phyloP scores from a whole-genome alignment of 1,140 invertebrate species.

The Dendroctonus ponderosae region DNA sequence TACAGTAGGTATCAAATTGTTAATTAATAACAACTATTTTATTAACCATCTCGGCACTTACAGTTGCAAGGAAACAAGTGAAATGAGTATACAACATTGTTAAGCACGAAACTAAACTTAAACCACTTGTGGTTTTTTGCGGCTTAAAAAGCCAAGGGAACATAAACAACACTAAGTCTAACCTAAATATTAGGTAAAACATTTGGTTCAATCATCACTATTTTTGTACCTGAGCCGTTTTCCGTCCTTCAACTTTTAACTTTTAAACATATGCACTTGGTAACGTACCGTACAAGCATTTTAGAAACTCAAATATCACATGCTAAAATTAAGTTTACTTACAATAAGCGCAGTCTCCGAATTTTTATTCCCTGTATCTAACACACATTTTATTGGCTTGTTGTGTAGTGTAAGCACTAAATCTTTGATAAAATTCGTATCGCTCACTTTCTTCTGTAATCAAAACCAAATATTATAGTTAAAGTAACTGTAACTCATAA shows the following conservation, averaged over 20 bases:
- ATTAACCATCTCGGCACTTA: conserved; percentile 39
- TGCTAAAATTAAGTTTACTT: background rate
- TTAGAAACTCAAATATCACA: no score
- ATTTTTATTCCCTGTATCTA: no score
- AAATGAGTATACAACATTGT: conserved; percentile 34
- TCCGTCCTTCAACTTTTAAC: background rate
- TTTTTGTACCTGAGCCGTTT: conserved; percentile 27
- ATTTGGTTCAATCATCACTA: conserved; percentile 36
- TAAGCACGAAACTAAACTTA: conserved; percentile 4
- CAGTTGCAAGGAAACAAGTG: conserved; percentile 44
- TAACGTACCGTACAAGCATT: no score
- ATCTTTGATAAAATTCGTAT: no score
- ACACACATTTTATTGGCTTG: no score
- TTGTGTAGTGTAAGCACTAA: no score
- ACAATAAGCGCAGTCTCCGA: background rate
- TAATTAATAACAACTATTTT: conserved; percentile 40
- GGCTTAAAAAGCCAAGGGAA: background rate
- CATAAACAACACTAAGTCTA: conserved; percentile 18
- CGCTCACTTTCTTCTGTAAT: no score
- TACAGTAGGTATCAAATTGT: background rate
- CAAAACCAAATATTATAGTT: no score
- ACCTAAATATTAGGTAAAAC: conserved; percentile 44
- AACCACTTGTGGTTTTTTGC: background rate
- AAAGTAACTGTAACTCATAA: no score
- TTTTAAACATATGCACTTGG: no score